A percentile compares a stretch with the other conserved stretches of the same genome.
These are phyloP conservation scores for Balaenoptera acutorostrata DNA, from an alignment of 2,113 vertebrate genomes.

Conservation along the genomic window DNA sequence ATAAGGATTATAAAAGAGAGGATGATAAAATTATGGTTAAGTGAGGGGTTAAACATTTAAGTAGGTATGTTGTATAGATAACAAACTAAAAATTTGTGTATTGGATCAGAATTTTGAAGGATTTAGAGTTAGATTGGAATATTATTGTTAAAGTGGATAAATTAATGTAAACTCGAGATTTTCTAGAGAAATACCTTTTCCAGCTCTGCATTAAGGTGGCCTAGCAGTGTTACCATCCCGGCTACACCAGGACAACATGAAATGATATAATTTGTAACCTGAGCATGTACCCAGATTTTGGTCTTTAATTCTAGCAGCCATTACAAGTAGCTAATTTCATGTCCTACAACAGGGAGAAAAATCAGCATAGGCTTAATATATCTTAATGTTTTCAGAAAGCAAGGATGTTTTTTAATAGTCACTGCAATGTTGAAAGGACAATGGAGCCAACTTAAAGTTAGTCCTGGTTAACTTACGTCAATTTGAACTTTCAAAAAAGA, in stretches of 20 bases:
- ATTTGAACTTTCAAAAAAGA: neutral
- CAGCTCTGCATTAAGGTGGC: neutral
- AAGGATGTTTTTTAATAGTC: neutral
- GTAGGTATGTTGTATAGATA: neutral
- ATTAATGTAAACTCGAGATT: neutral
- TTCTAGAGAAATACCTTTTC: neutral
- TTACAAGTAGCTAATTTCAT: neutral
- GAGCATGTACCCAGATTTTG: neutral
- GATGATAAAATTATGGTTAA: neutral
- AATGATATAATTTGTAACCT: neutral
- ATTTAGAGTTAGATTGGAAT: neutral
- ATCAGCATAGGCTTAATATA: neutral
- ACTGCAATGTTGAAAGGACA: neutral
- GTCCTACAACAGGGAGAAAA: neutral
- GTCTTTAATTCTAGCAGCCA: neutral
- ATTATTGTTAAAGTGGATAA: neutral
- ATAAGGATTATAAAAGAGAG: neutral
- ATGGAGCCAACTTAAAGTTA: neutral
- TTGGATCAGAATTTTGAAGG: neutral
- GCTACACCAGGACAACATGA: neutral
- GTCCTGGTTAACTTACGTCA: neutral
- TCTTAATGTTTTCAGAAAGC: conserved; percentile 8
- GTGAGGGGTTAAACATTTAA: neutral
- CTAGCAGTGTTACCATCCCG: neutral
- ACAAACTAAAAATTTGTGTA: neutral